Base-by-base conservation (phyloP, 2,113 vertebrate species). In the Oriolus oriolus region DNA sequence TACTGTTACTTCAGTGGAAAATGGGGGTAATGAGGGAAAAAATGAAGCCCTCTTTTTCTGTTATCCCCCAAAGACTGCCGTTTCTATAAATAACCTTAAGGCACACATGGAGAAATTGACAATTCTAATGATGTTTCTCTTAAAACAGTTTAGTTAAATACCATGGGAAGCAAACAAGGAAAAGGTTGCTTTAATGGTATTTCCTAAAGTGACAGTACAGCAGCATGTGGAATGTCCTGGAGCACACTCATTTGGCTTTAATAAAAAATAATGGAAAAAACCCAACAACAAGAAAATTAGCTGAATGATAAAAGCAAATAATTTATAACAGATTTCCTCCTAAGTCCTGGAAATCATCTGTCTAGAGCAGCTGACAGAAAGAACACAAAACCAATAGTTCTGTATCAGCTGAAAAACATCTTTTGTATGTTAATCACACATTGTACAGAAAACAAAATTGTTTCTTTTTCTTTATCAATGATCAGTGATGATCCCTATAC, bases 211-310 rank as follows among this genome's bases (percentile, higher is more conserved):
- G 65, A 85, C 89, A 74, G 75, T 88, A 49, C 42, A 94, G 59
- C 71, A 93, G 92, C 79, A 94, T 91, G 73, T 94, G 91, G 76
- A 96, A 96, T 95, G 70, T 96, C 92, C 89, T 76, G 35, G 41
- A 95, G 84, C 63, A 83, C 21, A 87, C 21, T 95, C 71, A 93
- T 96, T 97, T 96, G 85, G 65, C 39, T 96, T 96, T 85, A 97
- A 89, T 94, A 87, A 95, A 86, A 90, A 87, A 61, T 28, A 77
- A 91, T 26, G 7, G 61, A 66, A 91, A 91, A 94, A 42, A 0
- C 3, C 24, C 35, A 83, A 24, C n/a, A 93, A 79, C 20, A 83
- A 74, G 75, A 87, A 97, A 95, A 94, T 90, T 86, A 96, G 39
- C 45, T 88, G 63, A 90, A 85, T 90, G 50, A 81, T 92, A 80